Percentiles rank a stretch among this genome's conserved stretches.
phyloP scores from a whole-genome alignment of 2,888 invertebrate genomes.

The Clitarchus hookeri region DNA sequence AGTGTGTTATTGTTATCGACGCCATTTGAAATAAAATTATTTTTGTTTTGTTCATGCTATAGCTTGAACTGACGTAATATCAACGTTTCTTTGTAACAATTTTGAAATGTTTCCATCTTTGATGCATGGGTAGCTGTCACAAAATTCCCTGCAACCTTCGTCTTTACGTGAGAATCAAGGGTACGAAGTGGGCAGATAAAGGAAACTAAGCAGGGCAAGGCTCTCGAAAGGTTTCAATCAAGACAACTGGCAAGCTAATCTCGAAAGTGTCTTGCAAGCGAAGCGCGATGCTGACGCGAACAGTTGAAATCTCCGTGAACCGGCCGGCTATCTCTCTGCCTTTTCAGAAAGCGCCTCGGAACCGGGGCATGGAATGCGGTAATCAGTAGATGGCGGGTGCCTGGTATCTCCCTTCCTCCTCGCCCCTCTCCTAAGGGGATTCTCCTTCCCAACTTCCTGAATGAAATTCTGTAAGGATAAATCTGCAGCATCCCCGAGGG shows the following conservation, averaged over 20 bases:
- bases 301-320: background rate
- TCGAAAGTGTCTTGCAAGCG: background rate
- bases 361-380: background rate
- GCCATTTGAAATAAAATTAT: no score
- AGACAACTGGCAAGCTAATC: background rate
- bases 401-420: background rate
- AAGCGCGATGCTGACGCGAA: background rate
- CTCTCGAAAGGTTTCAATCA: no score
- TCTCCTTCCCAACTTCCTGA: background rate
- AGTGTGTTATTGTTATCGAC: no score
- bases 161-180: no score
- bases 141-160: no score
- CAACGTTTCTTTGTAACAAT: no score
- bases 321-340: background rate
- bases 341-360: background rate
- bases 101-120: no score
- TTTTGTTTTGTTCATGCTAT: no score
- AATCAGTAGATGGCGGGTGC: background rate
- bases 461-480: constrained; percentile 8
- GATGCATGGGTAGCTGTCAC: no score
- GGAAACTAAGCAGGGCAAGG: no score
- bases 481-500: background rate
- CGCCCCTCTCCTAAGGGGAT: background rate
- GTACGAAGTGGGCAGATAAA: no score
- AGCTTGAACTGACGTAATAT: no score